Percentiles rank a stretch among this genome's conserved stretches.
These are phyloP conservation scores for Hemiscyllium ocellatum DNA, from an alignment of 2,113 vertebrate species.

Conservation along the genomic window DNA sequence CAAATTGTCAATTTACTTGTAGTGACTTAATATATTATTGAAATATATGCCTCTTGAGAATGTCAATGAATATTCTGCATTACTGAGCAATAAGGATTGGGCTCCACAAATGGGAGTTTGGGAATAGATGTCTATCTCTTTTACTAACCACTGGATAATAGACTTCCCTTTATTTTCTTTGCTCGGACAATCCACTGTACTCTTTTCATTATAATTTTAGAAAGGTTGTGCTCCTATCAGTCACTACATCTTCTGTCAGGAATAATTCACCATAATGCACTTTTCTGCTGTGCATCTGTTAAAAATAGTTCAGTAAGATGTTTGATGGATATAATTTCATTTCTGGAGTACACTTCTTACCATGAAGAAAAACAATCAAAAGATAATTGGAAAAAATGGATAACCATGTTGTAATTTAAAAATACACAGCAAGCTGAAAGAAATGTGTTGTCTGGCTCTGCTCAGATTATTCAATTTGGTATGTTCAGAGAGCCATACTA, in stretches of 20 bases:
- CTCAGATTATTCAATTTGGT: neutral
- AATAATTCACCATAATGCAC: neutral
- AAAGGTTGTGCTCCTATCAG: neutral
- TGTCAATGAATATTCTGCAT: neutral
- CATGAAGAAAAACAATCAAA: neutral
- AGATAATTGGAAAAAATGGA: neutral
- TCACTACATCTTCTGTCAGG: neutral
- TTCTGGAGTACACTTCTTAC: neutral
- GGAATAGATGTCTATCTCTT: neutral
- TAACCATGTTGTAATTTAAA: neutral
- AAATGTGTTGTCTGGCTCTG: neutral
- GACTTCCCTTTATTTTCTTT: neutral
- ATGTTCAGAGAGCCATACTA: constrained; percentile 18
- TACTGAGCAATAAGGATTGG: neutral
- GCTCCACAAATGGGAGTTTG: neutral
- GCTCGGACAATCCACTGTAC: neutral
- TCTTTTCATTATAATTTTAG: neutral
- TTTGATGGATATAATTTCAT: neutral
- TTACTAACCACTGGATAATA: neutral
- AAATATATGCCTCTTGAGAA: neutral
- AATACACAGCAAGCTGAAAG: neutral
- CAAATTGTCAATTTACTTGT: neutral
- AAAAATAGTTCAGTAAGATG: neutral
- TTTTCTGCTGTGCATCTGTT: neutral
- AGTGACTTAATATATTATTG: neutral